Base-by-base conservation (phyloP, 2,113 vertebrate species). In the Barnardius zonarius region DNA sequence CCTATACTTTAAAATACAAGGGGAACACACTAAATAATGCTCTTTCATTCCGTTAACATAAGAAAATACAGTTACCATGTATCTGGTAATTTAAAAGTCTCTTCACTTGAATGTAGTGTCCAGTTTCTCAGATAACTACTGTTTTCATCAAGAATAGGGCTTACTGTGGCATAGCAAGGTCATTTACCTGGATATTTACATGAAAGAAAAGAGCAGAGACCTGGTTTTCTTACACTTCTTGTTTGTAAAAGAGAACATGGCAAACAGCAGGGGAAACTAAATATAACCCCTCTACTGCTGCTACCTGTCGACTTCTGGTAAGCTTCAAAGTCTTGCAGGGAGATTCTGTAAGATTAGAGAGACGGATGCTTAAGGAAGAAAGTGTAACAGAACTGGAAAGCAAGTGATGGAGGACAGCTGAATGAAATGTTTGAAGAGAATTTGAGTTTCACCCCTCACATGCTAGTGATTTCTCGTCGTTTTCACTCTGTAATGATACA, bases 251-350 rank as follows among this genome's bases (percentile, higher is more conserved):
- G 69, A 84, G 91, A 86, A 39, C 68, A 55, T 59, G 51, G 79
- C 88, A 92, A 94, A 88, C 86, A 95, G 94, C 83, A 95, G 89
- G 69, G 25, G 74, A 95, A 95, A 68, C 94, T 92, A 93, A 95
- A 93, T 92, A 93, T 84, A 95, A 78, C 81, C 49, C 51, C 33
- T 63, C 16, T 82, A 4, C 37, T 96, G 91, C 77, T 79, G 81
- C 70, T 93, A 30, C 23, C 2, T 43, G 86, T 69, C 1, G 1
- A 28, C 79, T 91, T 10, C 92, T 84, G 92, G 73, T 54, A 52
- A 75, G 64, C 91, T 91, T 87, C 73, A 68, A 43, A 92, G 77
- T 72, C 83, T 78, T n/a, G 54, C 8, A 51, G 66, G n/a, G 80
- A 77, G 46, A 9, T 46, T 74, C 15, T 5, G 33, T 59, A 28